These are phyloP conservation scores for Bombycilla garrulus DNA, from an alignment of 2,113 vertebrate species.

Conservation along the genomic window DNA sequence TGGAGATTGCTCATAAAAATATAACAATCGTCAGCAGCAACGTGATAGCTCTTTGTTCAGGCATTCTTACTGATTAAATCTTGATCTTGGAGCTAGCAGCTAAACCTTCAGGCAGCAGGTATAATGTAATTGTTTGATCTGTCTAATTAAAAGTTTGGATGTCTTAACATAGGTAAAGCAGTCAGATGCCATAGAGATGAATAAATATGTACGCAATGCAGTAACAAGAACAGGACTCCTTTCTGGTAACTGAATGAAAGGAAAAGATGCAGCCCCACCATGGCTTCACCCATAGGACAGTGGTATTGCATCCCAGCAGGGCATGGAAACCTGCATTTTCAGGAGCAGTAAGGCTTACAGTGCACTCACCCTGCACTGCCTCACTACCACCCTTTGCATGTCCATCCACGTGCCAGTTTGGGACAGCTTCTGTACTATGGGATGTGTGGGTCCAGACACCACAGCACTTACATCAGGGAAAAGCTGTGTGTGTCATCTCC, in stretches of 20 bases:
- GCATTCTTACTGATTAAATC: neutral
- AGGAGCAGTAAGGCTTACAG: neutral
- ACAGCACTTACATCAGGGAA: rapidly evolving
- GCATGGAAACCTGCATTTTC: neutral
- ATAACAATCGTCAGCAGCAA: neutral
- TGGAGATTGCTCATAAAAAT: neutral
- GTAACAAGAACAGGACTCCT: neutral
- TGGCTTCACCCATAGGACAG: neutral
- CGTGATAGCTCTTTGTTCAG: neutral
- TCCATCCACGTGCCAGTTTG: neutral
- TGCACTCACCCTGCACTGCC: neutral
- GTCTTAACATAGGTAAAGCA: neutral
- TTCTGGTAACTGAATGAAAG: neutral
- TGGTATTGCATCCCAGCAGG: neutral
- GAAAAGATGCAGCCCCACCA: neutral
- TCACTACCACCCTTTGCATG: neutral
- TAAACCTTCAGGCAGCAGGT: neutral
- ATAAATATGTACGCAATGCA: neutral
- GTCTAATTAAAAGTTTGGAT: neutral
- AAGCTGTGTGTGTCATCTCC: rapidly evolving
- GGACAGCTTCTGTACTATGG: neutral
- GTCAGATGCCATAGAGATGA: neutral
- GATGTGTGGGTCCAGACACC: neutral
- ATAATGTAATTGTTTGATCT: neutral
- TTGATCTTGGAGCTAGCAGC: neutral